Base-by-base conservation (phyloP, 1,140 invertebrate genomes). In the Aphidius ervi region DNA sequence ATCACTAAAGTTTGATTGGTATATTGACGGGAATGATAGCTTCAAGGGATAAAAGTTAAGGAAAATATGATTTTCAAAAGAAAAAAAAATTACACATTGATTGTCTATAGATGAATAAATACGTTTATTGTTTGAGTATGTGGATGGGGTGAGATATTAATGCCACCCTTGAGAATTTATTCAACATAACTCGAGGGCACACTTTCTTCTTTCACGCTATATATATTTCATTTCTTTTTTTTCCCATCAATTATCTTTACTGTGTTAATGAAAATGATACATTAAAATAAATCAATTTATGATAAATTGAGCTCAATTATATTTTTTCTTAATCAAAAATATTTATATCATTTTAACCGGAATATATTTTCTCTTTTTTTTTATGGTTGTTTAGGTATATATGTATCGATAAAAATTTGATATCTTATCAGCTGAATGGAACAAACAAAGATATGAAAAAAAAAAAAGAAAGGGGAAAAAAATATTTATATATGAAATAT, bases 1-100 rank as follows among this genome's bases (percentile, higher is more conserved):
- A 79, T 80, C 76, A 68, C 71, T 74, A 75, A 77, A 74, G 68
- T 53, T 71, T 77, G 78, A 79, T 80, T 79, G 76, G 74, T 69
- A 76, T 31, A 31, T 79, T 75, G 76, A 79, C 76, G 72, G 69
- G 73, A 78, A 80, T 80, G 73, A 72, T 74, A 74, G 74, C 77
- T 79, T 48, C 76, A 74, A 76, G 77, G 74, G 69, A 68, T 74
- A 75, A 78, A 78, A 77, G 74, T 76, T 74, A 73, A 69, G 68
- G 74, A 74, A 80, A 79, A 78, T 80, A 80, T 80, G 77, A 80
- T 80, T 78, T 74, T 75, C 69, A 74, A 16, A 31, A 31, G 0
- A 31, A 31, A 31, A 31, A 31, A 31, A 31, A 31, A 31, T 1
- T 31, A 31, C 23, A 31, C 23, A 31, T 31, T 31, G 59, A 50